phyloP scores from a whole-genome alignment of 2,113 vertebrate species.

The Sebastes fasciatus region DNA sequence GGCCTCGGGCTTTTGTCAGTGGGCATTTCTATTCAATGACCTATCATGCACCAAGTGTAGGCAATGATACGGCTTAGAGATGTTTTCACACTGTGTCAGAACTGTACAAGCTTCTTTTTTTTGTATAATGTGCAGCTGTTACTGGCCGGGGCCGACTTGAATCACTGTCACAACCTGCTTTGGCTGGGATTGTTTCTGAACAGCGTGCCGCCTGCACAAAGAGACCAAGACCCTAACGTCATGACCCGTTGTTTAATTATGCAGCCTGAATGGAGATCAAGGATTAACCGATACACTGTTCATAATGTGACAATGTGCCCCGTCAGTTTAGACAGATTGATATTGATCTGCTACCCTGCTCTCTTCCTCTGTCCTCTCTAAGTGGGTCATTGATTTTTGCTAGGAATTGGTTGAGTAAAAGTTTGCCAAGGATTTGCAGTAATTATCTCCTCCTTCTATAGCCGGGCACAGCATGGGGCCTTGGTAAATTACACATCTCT shows the following conservation, averaged over 20 bases:
- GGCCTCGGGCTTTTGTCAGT: constrained; percentile 79
- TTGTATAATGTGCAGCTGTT: constrained; percentile 53
- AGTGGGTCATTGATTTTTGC: constrained; percentile 85
- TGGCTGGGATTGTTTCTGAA: constrained; percentile 48
- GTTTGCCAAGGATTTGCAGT: constrained; percentile 84
- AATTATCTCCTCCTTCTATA: constrained; percentile 82
- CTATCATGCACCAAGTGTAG: constrained; percentile 62
- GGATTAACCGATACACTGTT: constrained; percentile 43
- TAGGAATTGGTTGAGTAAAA: constrained; percentile 76
- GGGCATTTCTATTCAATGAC: constrained; percentile 79
- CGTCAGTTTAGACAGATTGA: constrained; percentile 16
- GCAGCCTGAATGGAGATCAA: constrained; percentile 29
- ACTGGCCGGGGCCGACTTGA: constrained; percentile 7
- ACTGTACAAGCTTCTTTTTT: constrained; percentile 21
- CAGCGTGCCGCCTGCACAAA: constrained; percentile 36
- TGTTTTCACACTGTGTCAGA: constrained; percentile 65
- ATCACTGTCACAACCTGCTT: constrained; percentile 52
- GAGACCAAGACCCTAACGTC: constrained; percentile 11
- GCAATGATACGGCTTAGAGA: constrained; percentile 66
- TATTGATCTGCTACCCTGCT: constrained; percentile 73
- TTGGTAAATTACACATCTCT: constrained; percentile 84
- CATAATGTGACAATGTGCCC: constrained; percentile 29
- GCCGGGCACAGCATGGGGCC: constrained; percentile 81
- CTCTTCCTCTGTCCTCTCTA: constrained; percentile 66
- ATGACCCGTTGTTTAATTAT: constrained; percentile 44